Base-by-base conservation (phyloP, 2,888 invertebrate genomes). In the Synanthedon myopaeformis region DNA sequence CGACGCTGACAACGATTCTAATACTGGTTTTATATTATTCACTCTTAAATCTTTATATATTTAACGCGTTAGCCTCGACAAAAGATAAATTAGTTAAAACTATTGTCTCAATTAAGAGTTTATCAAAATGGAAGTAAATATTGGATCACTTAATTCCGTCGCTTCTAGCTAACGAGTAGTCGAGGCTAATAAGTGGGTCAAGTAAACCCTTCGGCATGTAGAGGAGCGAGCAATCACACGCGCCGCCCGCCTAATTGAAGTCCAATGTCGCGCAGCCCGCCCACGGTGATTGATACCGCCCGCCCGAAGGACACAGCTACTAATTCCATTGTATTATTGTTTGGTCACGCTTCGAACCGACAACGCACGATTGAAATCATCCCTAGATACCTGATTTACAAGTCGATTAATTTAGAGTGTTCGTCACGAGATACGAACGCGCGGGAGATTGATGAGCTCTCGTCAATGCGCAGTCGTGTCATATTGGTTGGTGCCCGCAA, bases 171-270 rank as follows among this genome's bases (percentile, higher is more conserved):
- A 73, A 70, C 70, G 72, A 71, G 76, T 65, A 71, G 70, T 70
- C 71, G 72, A 70, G 69, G 66, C 70, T 76, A 76, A 76, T 82
- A 85, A 84, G 76, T 85, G 72, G 86, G 86, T 83, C 85, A 84
- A 85, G 84, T 80, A 80, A 85, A 80, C 85, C 84, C 84, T 82
- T 81, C 72, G 72, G 64, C 62, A 50, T 68, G 66, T 75, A 75
- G 75, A 70, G 45, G 52, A 54, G 57, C 23, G 53, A 50, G 53
- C 82, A 83, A 82, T 83, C 82, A 82, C 78, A 68, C 76, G 74
- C 79, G 79, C 76, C 80, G 79, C 79, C 81, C 81, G 83, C 76
- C 85, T 87, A 87, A 87, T 86, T 86, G 86, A 85, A 86, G 83
- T 83, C 84, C 86, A 85, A 82, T 86, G 86, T 86, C 86, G 82